Conservation (phyloP, 2,888 invertebrate species). For the Leptopilina myrica region DNA sequence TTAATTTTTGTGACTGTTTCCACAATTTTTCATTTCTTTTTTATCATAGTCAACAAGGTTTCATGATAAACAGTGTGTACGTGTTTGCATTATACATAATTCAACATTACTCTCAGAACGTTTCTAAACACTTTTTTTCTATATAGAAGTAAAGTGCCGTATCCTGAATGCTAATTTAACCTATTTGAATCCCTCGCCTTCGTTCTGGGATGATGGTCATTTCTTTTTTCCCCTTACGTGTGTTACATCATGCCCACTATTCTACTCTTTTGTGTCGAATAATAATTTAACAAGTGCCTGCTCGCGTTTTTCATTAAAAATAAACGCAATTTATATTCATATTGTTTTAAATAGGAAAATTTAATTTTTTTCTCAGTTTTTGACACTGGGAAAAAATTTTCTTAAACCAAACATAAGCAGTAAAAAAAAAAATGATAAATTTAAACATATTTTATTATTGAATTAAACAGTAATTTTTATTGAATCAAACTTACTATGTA, state of each 20-base stretch:
- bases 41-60: constrained; percentile 24
- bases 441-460: too few relatives aligned
- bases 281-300: constrained; percentile 6
- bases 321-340: too few relatives aligned
- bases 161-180: constrained; percentile 36
- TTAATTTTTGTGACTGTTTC: not conserved
- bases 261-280: constrained; percentile 13
- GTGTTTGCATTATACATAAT: constrained; percentile 28
- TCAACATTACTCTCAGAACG: constrained; percentile 17
- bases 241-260: not conserved
- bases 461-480: too few relatives aligned
- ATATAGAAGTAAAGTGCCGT: constrained; percentile 5
- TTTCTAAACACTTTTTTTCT: constrained; percentile 36
- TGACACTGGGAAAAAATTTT: too few relatives aligned
- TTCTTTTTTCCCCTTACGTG: not conserved
- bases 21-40: not conserved
- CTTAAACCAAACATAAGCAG: too few relatives aligned
- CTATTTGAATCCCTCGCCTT: constrained; percentile 24
- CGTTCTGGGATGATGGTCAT: constrained; percentile 6
- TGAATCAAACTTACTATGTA: too few relatives aligned
- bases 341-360: too few relatives aligned
- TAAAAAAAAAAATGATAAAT: too few relatives aligned
- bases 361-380: too few relatives aligned
- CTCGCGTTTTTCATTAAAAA: not conserved
- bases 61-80: constrained; percentile 3